phyloP scores from a whole-genome alignment of 2,888 invertebrate species.

The Vanessa cardui region DNA sequence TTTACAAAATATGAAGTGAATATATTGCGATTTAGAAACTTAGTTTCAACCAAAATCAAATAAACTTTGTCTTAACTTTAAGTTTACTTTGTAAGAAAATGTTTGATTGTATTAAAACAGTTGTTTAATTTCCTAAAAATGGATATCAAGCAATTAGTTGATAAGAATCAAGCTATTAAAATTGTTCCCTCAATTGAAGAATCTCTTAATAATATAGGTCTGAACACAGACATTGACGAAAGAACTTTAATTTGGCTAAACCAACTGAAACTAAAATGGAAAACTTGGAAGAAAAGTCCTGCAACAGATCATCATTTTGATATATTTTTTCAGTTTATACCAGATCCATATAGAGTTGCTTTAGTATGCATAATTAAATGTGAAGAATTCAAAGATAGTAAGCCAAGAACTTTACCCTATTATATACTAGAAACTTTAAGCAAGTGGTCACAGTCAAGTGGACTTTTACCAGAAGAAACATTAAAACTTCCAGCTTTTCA shows the following conservation, averaged over 20 bases:
- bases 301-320: slow-evolving; percentile 75
- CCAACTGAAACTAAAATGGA: slow-evolving; percentile 71
- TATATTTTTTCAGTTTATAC: slow-evolving; percentile 72
- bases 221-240: slow-evolving; percentile 72
- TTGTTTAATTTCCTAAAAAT: slow-evolving; percentile 15
- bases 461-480: slow-evolving; percentile 68
- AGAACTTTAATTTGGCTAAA: slow-evolving; percentile 65
- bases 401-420: slow-evolving; percentile 84
- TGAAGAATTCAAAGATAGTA: slow-evolving; percentile 84
- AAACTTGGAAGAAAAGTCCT: slow-evolving; percentile 82
- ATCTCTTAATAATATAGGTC: slow-evolving; percentile 60
- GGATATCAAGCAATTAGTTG: slow-evolving; percentile 37
- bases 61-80: background rate
- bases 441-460: slow-evolving; percentile 70
- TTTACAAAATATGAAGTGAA: background rate
- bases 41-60: background rate
- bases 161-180: slow-evolving; percentile 66
- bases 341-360: slow-evolving; percentile 84
- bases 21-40: background rate
- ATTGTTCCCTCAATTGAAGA: slow-evolving; percentile 77
- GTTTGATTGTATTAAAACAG: background rate
- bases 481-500: slow-evolving; percentile 89
- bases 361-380: slow-evolving; percentile 84
- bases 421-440: slow-evolving; percentile 85
- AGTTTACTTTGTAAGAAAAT: background rate